Conservation (phyloP, 2,797 vertebrate genomes). For the Liasis olivaceus region DNA sequence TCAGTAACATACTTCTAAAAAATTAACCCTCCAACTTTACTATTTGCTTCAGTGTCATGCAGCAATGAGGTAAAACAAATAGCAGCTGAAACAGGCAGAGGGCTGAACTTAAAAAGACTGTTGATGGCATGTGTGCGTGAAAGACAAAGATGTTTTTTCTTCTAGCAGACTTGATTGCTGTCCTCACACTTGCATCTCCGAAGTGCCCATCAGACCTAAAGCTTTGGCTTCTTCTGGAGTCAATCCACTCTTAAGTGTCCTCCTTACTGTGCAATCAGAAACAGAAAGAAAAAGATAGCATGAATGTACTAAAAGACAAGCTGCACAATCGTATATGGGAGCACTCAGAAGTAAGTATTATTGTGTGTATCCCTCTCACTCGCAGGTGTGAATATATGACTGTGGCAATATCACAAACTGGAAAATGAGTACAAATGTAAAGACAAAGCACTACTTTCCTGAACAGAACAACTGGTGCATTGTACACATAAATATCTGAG, state of each 20-base stretch:
- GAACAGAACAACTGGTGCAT: background rate
- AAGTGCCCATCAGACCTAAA: slow-evolving; percentile 87
- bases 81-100: slow-evolving; percentile 61
- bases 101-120: slow-evolving; percentile 11
- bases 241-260: slow-evolving; percentile 92
- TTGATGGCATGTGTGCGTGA: slow-evolving; percentile 17
- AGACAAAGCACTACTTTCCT: background rate
- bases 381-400: background rate
- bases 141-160: slow-evolving; percentile 30
- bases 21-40: slow-evolving; percentile 43
- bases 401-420: slow-evolving; percentile 19
- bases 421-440: background rate
- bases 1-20: slow-evolving; percentile 12
- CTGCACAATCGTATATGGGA: background rate
- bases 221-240: slow-evolving; percentile 93
- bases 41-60: slow-evolving; percentile 24
- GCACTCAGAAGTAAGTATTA: background rate
- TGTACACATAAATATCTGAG: background rate
- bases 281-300: slow-evolving; percentile 26
- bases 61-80: slow-evolving; percentile 51
- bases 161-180: slow-evolving; percentile 40
- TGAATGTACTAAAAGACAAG: slow-evolving; percentile 28
- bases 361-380: background rate
- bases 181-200: slow-evolving; percentile 97
- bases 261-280: slow-evolving; percentile 80